Conservation (phyloP, 2,888 invertebrate species). For the Rhorus exstirpatorius region DNA sequence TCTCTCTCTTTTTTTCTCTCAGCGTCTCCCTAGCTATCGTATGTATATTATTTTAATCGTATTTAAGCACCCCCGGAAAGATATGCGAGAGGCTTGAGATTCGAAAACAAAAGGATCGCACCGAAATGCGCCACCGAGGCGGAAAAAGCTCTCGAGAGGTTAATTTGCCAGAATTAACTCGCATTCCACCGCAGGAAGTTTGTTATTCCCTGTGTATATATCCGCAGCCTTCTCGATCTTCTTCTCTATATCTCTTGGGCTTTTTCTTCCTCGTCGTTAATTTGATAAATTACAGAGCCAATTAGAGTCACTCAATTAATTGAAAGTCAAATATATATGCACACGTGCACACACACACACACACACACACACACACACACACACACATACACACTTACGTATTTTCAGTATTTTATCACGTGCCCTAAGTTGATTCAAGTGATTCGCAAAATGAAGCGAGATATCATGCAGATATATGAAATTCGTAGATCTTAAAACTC, state of each 20-base stretch:
- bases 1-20: constrained; percentile 9
- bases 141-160: constrained; percentile 56
- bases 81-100: constrained; percentile 44
- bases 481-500: constrained; percentile 38
- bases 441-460: constrained; percentile 18
- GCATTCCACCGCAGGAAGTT: constrained; percentile 54
- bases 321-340: constrained; percentile 40
- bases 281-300: constrained; percentile 55
- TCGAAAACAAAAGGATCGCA: constrained; percentile 50
- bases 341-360: background rate
- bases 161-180: constrained; percentile 67
- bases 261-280: constrained; percentile 42
- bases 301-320: constrained; percentile 61
- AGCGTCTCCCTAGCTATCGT: background rate
- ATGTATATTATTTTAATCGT: constrained; percentile 57
- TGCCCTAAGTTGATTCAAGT: background rate
- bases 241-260: constrained; percentile 1
- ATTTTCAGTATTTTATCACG: background rate
- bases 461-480: constrained; percentile 29
- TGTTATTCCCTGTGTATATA: constrained; percentile 42
- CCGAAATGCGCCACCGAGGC: constrained; percentile 33
- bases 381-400: background rate
- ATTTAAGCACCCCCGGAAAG: constrained; percentile 29
- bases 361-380: background rate
- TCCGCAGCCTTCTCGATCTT: constrained; percentile 6